phyloP scores from a whole-genome alignment of 2,888 invertebrate species.

The Yponomeuta sedellus region DNA sequence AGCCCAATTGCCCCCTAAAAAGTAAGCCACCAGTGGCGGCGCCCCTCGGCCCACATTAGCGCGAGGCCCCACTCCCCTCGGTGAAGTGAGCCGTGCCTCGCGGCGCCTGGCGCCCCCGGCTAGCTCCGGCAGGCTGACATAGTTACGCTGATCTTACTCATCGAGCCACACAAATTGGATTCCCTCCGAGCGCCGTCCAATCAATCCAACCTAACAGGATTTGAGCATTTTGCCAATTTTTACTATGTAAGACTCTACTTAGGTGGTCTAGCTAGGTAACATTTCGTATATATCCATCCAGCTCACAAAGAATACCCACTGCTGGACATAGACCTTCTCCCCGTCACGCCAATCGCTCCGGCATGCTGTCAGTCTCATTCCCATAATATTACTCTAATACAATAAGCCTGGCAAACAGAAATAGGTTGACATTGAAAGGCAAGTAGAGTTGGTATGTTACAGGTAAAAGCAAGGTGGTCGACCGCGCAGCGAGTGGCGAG shows the following conservation, averaged over 20 bases:
- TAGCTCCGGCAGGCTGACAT: neutral
- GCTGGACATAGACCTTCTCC: too few relatives aligned
- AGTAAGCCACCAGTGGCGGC: neutral
- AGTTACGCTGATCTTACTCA: neutral
- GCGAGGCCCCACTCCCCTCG: neutral
- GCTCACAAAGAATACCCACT: too few relatives aligned
- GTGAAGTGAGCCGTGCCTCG: neutral
- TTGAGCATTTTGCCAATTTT: neutral
- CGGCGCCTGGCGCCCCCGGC: neutral
- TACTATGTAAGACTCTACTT: neutral
- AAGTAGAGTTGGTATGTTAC: neutral
- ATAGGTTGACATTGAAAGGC: neutral
- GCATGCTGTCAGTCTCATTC: too few relatives aligned
- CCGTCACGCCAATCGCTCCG: too few relatives aligned
- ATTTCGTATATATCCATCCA: too few relatives aligned
- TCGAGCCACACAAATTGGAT: neutral
- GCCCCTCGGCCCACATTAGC: neutral
- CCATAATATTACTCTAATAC: too few relatives aligned
- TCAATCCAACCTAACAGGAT: neutral
- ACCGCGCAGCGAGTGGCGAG: neutral
- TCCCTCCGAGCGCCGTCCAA: neutral
- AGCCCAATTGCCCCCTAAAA: neutral
- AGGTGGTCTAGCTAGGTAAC: too few relatives aligned
- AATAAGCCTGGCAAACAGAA: neutral
- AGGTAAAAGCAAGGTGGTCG: neutral